phyloP scores from a whole-genome alignment of 2,888 invertebrate genomes.

The Aphrophora alni region DNA sequence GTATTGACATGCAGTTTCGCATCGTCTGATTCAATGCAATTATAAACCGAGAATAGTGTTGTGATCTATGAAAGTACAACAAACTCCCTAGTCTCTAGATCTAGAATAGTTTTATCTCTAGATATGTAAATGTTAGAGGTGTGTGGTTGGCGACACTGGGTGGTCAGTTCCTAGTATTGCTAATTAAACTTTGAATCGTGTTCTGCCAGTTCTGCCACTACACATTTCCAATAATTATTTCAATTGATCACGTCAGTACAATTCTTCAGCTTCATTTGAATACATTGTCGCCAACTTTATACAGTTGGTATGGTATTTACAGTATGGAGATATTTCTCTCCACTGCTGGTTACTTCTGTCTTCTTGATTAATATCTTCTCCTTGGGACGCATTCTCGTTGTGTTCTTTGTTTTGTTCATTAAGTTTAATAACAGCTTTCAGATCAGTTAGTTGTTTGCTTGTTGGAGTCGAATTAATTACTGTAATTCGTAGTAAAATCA shows the following conservation, averaged over 20 bases:
- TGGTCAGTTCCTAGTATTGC: not conserved
- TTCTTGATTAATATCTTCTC: not conserved
- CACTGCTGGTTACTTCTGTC: not conserved
- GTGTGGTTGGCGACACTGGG: slow-evolving; percentile 2
- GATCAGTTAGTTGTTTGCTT: not conserved
- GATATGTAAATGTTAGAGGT: not conserved
- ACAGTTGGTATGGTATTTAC: not conserved
- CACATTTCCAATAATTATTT: slow-evolving; percentile 32
- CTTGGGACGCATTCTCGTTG: not conserved
- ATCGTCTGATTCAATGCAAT: not conserved
- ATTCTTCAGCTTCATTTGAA: slow-evolving; percentile 2
- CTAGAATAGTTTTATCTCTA: not conserved
- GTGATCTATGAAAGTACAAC: not conserved
- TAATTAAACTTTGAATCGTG: slow-evolving; percentile 5
- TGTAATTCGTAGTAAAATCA: slow-evolving; percentile 5
- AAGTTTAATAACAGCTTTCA: not conserved
- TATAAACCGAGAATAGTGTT: not conserved
- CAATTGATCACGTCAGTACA: slow-evolving; percentile 34
- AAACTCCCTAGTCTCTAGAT: not conserved
- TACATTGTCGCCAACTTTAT: not conserved
- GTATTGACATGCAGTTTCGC: not conserved
- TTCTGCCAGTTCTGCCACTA: slow-evolving; percentile 2
- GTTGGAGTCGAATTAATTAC: not conserved
- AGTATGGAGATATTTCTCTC: not conserved
- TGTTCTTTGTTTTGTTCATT: not conserved